Base-by-base conservation (phyloP, 2,888 invertebrate genomes). In the Euclidia mi region DNA sequence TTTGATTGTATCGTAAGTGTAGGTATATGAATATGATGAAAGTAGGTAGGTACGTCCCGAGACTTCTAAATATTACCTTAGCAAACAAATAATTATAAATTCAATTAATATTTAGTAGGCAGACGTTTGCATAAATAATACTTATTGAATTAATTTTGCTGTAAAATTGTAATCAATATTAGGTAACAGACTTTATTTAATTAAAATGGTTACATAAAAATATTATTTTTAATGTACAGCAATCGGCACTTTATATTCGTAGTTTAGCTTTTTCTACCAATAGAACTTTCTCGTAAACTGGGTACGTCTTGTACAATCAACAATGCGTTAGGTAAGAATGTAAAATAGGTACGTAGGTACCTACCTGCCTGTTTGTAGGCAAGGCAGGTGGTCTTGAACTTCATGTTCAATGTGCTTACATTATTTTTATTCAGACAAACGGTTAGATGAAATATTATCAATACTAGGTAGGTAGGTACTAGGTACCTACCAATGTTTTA, bases 401-500 rank as follows among this genome's bases (percentile, higher is more conserved):
- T 52, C 35, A 40, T 11, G 12, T n/a, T 1, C 15, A 9, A 14
- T 6, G 11, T n/a, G 20, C 1, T 10, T 6, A 15, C n/a, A 7
- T 37, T 9, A 2, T 37, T 37, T 9, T 7, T 29, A 34, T 12
- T 34, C 3, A 34, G 14, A 11, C 7, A 25, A 25, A 25, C 20
- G 20, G 7, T 6, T 25, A 3, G 20, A 25, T 25, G 11, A 34
- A 34, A 11, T 34, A 12, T 43, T 46, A 48, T 35, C 29, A 44
- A 41, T 11, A 41, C 11, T 14, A 48, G 6, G 7, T 25, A 20
- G 4, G 20, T 14, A 15, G 2, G 2, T n/a, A 43, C 43, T 28
- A 44, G 3, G 17, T 44, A 35, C 28, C 7, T 51, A 35, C 28
- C 7, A 44, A 28, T 47, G 56, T 63, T 53, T 70, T 63, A 60